Base-by-base conservation (phyloP, 2,888 invertebrate genomes). In the Eristalis arbustorum region DNA sequence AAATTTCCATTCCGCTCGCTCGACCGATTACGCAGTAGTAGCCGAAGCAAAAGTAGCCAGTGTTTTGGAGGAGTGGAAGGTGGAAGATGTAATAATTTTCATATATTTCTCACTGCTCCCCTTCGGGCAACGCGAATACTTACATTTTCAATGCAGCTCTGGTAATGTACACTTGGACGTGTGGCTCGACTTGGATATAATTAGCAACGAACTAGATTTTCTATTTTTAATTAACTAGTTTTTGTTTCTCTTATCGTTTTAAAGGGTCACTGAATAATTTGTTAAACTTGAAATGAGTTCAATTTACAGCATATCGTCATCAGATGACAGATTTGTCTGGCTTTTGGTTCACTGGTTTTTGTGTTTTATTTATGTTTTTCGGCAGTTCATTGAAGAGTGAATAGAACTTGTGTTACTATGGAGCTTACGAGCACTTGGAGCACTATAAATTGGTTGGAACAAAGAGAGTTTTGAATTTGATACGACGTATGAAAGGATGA, bases 21-120 rank as follows among this genome's bases (percentile, higher is more conserved):
- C 62, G 22, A 77, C 56, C 31, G 73, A 85, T 78, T 85, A 85
- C 77, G 85, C 77, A 84, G 76, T 74, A 81, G 67, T 74, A 81
- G 67, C 31, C 37, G 22, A 22, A 11, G 14, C 31, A 28, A 62
- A 28, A 62, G 8, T 37, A 5, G 18, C 22, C 8, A 34, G 13
- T 28, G 28, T 62, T n/a, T 28, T 28, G 67, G 49, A 67, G 10
- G 14, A 28, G 22, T 13, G 28, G n/a, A 23, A 8, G 22, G 18
- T 25, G 42, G 57, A 49, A 34, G 40, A n/a, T 13, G 34, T 14
- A 22, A 62, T 42, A 66, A 49, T 49, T 49, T 49, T 42, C 5
- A 31, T 22, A 34, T 34, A n/a, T 64, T 28, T 63, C 28, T 18
- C 8, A 14, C 59, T 40, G 57, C 22, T 13, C 37, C 22, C 14